Evolutionary conservation across 2,113 vertebrate species (phyloP).

Genomic region (Eublepharis macularius): DNA sequence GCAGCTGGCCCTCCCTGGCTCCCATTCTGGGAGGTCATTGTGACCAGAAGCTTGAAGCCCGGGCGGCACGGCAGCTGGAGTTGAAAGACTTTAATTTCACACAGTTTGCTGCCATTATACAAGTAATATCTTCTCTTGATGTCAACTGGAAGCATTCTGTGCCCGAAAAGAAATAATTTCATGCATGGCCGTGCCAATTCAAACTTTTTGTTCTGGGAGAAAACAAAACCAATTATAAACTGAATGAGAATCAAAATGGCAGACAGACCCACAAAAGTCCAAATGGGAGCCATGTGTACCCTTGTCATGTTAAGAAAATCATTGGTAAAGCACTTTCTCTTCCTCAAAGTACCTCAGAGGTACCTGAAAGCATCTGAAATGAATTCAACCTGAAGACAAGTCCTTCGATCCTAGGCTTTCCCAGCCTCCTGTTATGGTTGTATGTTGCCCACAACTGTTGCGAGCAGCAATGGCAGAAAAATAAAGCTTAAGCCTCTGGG

Average conservation of each 20-base stretch:
- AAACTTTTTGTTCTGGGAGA: conserved; percentile 28
- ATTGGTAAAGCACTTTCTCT: neutral
- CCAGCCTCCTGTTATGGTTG: too few species aligned
- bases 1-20: neutral
- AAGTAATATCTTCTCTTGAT: conserved; percentile 29
- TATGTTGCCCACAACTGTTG: too few species aligned
- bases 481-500: too few species aligned
- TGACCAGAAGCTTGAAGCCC: neutral
- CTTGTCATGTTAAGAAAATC: too few species aligned
- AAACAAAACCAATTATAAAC: neutral
- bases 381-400: too few species aligned
- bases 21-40: neutral
- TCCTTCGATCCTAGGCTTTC: too few species aligned
- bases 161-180: conserved; percentile 51
- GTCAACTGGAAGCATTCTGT: conserved; percentile 19
- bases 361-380: too few species aligned
- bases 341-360: neutral
- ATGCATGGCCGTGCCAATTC: conserved; percentile 34
- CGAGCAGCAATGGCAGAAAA: too few species aligned
- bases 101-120: conserved; percentile 1
- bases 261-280: neutral
- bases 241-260: neutral
- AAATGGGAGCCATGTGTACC: neutral
- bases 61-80: neutral
- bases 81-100: conserved; percentile 20